Conservation (phyloP, 2,113 vertebrate species). For the Empidonax alnorum region DNA sequence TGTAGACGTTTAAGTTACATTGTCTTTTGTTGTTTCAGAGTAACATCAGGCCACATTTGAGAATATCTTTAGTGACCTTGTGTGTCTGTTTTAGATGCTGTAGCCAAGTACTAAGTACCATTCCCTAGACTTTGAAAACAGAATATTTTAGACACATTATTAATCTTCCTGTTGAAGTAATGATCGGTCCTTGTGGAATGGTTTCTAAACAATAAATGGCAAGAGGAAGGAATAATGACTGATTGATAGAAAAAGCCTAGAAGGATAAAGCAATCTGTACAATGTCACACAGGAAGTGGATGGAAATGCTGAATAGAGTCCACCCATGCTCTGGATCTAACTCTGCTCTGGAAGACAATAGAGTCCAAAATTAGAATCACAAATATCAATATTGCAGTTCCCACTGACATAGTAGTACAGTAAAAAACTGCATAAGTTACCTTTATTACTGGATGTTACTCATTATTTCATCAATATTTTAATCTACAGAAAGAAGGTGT, state of each 20-base stretch:
- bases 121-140: not conserved
- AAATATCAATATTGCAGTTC: not conserved
- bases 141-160: not conserved
- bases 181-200: not conserved
- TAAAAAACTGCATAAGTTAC: not conserved
- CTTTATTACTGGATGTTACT: not conserved
- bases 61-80: not conserved
- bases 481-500: not conserved
- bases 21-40: not conserved
- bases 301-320: not conserved
- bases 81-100: not conserved
- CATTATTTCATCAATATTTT: not conserved
- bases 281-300: not conserved
- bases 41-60: not conserved
- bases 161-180: not conserved
- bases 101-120: not conserved
- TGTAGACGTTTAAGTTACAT: not conserved
- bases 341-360: not conserved
- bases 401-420: not conserved
- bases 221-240: not conserved
- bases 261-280: not conserved
- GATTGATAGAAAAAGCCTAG: not conserved
- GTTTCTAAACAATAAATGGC: not conserved
- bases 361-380: not conserved
- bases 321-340: not conserved